These are phyloP conservation scores for Netelia fuscicornis DNA, from an alignment of 2,888 invertebrate genomes.

Conservation along the genomic window DNA sequence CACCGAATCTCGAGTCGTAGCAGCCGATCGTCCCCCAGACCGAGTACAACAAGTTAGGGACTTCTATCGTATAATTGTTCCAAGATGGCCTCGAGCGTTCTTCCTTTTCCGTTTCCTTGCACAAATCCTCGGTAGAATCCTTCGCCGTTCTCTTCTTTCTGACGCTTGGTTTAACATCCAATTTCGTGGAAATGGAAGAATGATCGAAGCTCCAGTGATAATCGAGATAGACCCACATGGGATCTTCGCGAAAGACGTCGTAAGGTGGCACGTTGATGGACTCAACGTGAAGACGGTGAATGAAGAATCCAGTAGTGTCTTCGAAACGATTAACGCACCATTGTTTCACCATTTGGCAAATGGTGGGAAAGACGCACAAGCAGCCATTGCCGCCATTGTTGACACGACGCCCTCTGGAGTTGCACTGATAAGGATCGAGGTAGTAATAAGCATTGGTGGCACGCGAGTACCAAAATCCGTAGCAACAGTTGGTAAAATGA, in stretches of 20 bases:
- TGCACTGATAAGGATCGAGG: conserved; percentile 81
- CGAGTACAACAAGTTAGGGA: conserved; percentile 80
- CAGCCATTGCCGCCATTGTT: conserved; percentile 74
- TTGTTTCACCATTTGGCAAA: conserved; percentile 78
- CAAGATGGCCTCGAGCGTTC: conserved; percentile 72
- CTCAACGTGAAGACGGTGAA: conserved; percentile 80
- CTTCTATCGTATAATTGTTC: conserved; percentile 81
- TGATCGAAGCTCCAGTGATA: conserved; percentile 81
- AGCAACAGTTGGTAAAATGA: conserved; percentile 82
- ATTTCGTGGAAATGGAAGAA: conserved; percentile 60
- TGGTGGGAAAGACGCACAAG: conserved; percentile 77
- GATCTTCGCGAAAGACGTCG: conserved; percentile 79
- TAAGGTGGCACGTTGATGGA: conserved; percentile 75
- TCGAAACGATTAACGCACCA: conserved; percentile 78
- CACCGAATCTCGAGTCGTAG: conserved; percentile 78
- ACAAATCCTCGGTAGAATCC: background rate
- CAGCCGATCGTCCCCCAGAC: conserved; percentile 81
- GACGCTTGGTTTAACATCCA: conserved; percentile 8
- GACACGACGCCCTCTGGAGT: conserved; percentile 74
- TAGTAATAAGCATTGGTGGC: conserved; percentile 80
- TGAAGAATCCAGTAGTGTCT: conserved; percentile 81
- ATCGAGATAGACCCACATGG: conserved; percentile 83
- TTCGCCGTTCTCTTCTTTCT: conserved; percentile 8
- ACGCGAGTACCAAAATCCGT: conserved; percentile 82
- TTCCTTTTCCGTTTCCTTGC: conserved; percentile 15